Base-by-base conservation (phyloP, 2,888 invertebrate species). In the Chrysolina haemoptera region DNA sequence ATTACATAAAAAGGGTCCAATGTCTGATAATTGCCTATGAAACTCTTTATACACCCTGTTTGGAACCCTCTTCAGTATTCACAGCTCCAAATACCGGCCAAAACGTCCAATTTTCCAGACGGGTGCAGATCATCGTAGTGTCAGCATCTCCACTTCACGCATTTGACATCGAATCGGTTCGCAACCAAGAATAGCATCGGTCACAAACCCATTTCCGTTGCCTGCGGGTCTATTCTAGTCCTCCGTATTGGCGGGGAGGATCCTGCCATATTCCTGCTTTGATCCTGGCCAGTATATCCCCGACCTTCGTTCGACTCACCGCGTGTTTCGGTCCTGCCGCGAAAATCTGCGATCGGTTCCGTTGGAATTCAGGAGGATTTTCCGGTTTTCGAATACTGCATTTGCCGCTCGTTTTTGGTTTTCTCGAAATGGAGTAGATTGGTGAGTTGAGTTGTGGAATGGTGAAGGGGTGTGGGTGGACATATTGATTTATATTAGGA, bases 271-370 rank as follows among this genome's bases (percentile, higher is more conserved):
- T 27, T 59, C 59, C 59, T 59, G 59, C 59, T 59, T 27, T 59
- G 81, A 81, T 84, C 84, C 84, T 83, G 84, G 84, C 84, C 83
- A 84, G 84, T 84, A 81, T 83, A 81, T 81, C 79, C 80, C 78
- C 74, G 80, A 77, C 82, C 76, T 79, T 76, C 78, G 84, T 46
- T 16, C 20, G 14, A 41, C 10, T 46, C 20, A 16, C 20, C 20
- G 46, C 43, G 64, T 9, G 22, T 43, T 41, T 22, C 18, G 64
- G 8, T 14, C 35, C 59, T 59, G 59, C 35, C 27, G 59, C 59
- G 59, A 18, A 35, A 35, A 27, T 59, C 35, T 59, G 59, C 59
- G 59, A 59, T 59, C 59, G 35, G 20, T 27, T 59, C 35, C 59
- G 59, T 27, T 14, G 27, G 35, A 35, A 8, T 35, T 59, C n/a